Conservation (phyloP, 2,888 invertebrate genomes). For the Lasioglossum leucozonium region DNA sequence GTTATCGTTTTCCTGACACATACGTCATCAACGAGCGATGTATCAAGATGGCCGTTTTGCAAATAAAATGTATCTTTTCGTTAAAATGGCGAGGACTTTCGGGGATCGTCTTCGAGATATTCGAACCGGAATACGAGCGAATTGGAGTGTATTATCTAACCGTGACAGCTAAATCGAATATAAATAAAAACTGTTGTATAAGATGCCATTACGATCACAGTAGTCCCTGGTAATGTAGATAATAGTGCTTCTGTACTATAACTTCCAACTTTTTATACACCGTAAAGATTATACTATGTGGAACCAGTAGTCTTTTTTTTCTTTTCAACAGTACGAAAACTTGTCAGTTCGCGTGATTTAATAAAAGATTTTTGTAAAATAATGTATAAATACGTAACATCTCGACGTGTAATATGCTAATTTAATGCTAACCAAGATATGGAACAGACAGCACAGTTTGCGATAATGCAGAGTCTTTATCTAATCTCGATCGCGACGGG, state of each 20-base stretch:
- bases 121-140: neutral
- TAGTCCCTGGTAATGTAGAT: too few species aligned
- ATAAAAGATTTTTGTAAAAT: neutral
- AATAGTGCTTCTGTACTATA: neutral
- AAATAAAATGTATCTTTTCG: neutral
- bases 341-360: too few species aligned
- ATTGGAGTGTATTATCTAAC: neutral
- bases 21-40: neutral
- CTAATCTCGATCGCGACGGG: neutral
- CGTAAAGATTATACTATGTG: neutral
- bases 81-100: neutral
- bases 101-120: neutral
- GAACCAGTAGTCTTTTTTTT: neutral
- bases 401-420: neutral
- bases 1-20: neutral
- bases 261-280: neutral
- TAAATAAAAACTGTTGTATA: slow-evolving; percentile 12
- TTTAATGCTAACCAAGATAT: neutral
- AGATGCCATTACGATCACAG: neutral
- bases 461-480: neutral
- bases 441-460: neutral
- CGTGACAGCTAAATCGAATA: neutral
- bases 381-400: neutral
- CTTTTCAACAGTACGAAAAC: neutral
- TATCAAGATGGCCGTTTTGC: neutral